Percentiles rank a stretch among this genome's conserved stretches.
Conservation (phyloP, 2,797 vertebrate species). For the Eremophila alpestris region DNA sequence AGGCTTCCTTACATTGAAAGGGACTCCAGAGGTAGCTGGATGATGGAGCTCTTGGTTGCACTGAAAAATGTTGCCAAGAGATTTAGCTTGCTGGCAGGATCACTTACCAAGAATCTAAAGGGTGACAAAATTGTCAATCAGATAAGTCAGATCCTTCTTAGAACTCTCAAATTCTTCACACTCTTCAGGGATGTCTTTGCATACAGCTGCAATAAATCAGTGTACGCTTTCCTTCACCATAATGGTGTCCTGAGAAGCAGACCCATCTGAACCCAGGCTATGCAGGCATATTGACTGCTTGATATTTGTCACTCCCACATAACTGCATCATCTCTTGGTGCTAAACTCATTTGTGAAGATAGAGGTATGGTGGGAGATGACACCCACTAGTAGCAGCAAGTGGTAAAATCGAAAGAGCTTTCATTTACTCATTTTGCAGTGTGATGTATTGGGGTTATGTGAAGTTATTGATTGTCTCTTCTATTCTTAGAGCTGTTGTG, state of each 20-base stretch:
- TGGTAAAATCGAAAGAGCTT: background rate
- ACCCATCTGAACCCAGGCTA: background rate
- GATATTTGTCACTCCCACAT: slow-evolving; percentile 22
- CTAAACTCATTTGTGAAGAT: slow-evolving; percentile 17
- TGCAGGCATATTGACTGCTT: background rate
- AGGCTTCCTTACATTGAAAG: background rate
- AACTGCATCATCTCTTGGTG: background rate
- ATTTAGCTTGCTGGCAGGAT: background rate
- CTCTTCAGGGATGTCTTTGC: background rate
- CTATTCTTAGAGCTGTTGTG: background rate
- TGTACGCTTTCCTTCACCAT: accelerated
- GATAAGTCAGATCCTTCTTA: background rate
- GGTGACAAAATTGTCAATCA: background rate
- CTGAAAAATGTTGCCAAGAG: background rate
- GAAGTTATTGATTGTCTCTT: slow-evolving; percentile 17
- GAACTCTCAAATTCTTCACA: background rate
- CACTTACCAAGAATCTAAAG: background rate
- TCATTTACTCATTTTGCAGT: background rate
- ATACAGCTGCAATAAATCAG: background rate
- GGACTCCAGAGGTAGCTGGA: background rate
- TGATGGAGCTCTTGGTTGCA: background rate
- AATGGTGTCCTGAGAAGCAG: background rate
- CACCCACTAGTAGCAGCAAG: slow-evolving; percentile 16
- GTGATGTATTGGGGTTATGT: background rate
- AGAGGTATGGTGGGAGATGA: slow-evolving; percentile 23